Evolutionary conservation across 2,888 invertebrate genomes (phyloP).

Genomic region (Callinectes sapidus): DNA sequence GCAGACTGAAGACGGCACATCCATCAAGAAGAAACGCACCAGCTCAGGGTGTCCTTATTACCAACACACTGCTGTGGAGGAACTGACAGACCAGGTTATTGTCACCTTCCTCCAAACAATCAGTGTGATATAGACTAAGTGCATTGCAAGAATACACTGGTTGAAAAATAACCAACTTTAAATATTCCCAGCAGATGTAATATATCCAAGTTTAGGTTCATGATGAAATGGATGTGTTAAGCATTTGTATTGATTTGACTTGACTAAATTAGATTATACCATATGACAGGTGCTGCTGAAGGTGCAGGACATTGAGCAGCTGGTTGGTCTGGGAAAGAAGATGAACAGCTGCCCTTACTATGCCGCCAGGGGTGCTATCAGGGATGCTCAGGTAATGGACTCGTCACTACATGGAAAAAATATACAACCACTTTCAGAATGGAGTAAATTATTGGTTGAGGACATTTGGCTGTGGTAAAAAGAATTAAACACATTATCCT

Average conservation of each 20-base stretch:
- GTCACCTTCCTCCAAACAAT: not conserved
- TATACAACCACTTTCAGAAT: not conserved
- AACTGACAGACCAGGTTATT: slow-evolving; percentile 76
- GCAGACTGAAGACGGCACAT: slow-evolving; percentile 74
- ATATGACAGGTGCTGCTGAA: slow-evolving; percentile 78
- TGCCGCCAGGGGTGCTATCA: slow-evolving; percentile 87
- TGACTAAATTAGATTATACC: not conserved
- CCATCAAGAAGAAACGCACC: slow-evolving; percentile 80
- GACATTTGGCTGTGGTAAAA: not conserved
- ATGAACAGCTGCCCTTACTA: slow-evolving; percentile 94
- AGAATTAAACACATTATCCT: not conserved
- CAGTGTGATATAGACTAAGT: not conserved
- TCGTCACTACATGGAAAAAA: not conserved
- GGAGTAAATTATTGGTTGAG: not conserved
- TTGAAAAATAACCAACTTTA: no score
- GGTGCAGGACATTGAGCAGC: slow-evolving; percentile 91
- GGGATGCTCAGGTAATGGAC: slow-evolving; percentile 84
- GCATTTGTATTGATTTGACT: not conserved
- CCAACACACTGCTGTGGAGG: slow-evolving; percentile 81
- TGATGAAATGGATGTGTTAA: not conserved
- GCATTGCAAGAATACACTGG: not conserved
- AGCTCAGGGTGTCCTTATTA: slow-evolving; percentile 83
- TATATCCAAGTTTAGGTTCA: not conserved
- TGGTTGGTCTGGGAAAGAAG: slow-evolving; percentile 83
- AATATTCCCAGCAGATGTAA: not conserved